A percentile compares a stretch with the other conserved stretches of the same genome.
phyloP scores from a whole-genome alignment of 2,113 vertebrate genomes.

The Plestiodon gilberti region DNA sequence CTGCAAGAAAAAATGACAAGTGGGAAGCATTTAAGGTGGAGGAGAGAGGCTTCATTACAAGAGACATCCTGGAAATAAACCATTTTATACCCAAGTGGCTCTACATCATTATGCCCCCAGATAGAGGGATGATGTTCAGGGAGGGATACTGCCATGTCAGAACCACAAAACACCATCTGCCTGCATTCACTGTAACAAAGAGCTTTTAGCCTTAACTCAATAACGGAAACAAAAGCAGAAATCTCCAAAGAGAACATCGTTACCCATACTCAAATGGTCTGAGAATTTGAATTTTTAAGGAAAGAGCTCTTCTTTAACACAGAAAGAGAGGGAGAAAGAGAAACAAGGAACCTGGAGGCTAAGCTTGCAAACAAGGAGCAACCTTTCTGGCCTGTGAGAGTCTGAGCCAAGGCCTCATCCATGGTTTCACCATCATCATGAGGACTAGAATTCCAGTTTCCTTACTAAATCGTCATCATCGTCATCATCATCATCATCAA shows the following conservation, averaged over 20 bases:
- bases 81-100: not conserved
- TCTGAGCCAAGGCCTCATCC: not conserved
- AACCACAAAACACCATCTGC: slow-evolving; percentile 53
- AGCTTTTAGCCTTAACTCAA: slow-evolving; percentile 38
- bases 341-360: not conserved
- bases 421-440: not conserved
- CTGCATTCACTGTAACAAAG: slow-evolving; percentile 5
- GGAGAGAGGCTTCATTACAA: not conserved
- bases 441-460: not conserved
- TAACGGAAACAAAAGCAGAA: slow-evolving; percentile 27
- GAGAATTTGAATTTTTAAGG: not conserved
- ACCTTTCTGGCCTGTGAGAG: no score
- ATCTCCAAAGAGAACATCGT: slow-evolving; percentile 40
- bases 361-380: slow-evolving; percentile 12
- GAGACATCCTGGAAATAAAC: not conserved
- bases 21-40: not conserved
- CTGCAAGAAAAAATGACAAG: not conserved
- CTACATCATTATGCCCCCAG: slow-evolving; percentile 21
- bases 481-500: no score
- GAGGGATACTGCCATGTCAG: slow-evolving; percentile 34
- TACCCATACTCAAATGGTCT: slow-evolving; percentile 38
- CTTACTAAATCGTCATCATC: no score
- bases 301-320: not conserved
- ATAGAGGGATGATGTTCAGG: slow-evolving; percentile 39
- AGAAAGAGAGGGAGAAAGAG: slow-evolving; percentile 11